These are phyloP conservation scores for Psammodynastes pulverulentus DNA, from an alignment of 2,113 vertebrate species.

Conservation along the genomic window DNA sequence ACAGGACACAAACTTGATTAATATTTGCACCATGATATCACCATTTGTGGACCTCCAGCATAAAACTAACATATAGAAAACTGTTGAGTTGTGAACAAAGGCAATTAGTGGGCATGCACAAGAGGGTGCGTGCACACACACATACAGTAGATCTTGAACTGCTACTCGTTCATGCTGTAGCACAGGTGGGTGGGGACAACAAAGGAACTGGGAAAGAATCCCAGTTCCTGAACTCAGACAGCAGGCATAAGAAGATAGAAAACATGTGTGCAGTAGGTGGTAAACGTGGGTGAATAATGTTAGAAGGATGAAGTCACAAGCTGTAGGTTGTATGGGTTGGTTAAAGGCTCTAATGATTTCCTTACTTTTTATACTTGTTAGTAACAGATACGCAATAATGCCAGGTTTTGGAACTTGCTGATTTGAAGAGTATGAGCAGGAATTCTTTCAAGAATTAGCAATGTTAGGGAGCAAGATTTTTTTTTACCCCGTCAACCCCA, in stretches of 20 bases:
- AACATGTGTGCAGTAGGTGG: background rate
- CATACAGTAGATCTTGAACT: background rate
- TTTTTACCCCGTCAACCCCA: background rate
- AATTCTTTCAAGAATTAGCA: background rate
- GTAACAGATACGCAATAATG: constrained; percentile 22
- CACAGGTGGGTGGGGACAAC: background rate
- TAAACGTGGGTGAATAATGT: background rate
- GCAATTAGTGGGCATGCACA: background rate
- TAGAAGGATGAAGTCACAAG: constrained; percentile 11
- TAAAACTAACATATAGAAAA: constrained; percentile 11
- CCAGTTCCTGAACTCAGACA: constrained; percentile 5
- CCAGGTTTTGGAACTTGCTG: constrained; percentile 27
- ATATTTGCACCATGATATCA: background rate
- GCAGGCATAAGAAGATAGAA: background rate
- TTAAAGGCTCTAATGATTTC: background rate
- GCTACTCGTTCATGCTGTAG: background rate
- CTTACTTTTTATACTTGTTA: background rate
- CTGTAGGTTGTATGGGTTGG: constrained; percentile 12
- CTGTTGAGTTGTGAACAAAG: constrained; percentile 8
- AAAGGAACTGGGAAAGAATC: background rate
- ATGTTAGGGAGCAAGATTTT: background rate
- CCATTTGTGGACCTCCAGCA: constrained; percentile 4
- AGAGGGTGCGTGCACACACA: background rate
- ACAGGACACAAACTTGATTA: background rate
- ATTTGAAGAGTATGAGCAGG: constrained; percentile 4